These are phyloP conservation scores for Lamellibrachia luymesi DNA, from an alignment of 1,140 invertebrate species.

Conservation along the genomic window DNA sequence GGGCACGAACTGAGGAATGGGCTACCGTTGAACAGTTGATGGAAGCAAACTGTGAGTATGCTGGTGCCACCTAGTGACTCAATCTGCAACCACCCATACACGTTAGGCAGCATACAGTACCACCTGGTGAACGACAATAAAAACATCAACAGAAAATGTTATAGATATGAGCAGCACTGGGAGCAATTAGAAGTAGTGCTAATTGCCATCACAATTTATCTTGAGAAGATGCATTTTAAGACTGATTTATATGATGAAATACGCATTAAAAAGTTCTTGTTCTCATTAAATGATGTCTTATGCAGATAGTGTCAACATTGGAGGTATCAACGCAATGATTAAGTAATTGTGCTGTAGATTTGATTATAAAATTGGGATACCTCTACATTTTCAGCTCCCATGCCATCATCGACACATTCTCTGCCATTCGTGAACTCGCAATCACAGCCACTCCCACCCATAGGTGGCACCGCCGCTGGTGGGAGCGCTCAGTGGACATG, in stretches of 20 bases:
- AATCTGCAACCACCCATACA: not conserved
- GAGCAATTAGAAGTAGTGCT: not conserved
- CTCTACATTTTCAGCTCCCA: conserved; percentile 35
- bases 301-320: no score
- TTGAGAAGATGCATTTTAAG: not conserved
- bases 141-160: not conserved
- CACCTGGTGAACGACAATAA: not conserved
- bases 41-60: conserved; percentile 61
- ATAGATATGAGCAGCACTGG: not conserved
- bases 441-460: conserved; percentile 44
- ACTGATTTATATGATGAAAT: conserved; percentile 6
- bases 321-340: not conserved
- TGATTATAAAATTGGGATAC: not conserved
- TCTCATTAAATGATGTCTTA: no score
- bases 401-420: conserved; percentile 31
- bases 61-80: not conserved
- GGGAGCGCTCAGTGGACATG: conserved; percentile 75
- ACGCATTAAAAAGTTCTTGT: not conserved
- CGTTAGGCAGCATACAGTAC: not conserved
- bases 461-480: conserved; percentile 30
- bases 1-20: conserved; percentile 79
- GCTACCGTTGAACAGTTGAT: conserved; percentile 85
- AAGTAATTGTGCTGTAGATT: no score
- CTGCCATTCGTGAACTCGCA: conserved; percentile 43
- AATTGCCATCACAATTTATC: not conserved